Percentiles rank a stretch among this genome's conserved stretches.
These are phyloP conservation scores for Phyllostomus discolor DNA, from an alignment of 2,113 vertebrate genomes.

Conservation along the genomic window DNA sequence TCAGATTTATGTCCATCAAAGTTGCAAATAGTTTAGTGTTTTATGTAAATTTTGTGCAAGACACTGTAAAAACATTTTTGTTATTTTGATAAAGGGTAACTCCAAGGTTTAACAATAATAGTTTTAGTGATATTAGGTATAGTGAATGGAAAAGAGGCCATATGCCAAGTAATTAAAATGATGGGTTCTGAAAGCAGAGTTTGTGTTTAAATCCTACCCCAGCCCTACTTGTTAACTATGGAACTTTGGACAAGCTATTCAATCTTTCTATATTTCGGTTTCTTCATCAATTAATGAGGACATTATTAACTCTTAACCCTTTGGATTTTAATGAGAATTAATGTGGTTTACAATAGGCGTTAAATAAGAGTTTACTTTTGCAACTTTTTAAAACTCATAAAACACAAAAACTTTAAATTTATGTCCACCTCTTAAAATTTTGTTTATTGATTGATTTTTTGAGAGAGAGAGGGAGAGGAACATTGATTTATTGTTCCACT, in stretches of 20 bases:
- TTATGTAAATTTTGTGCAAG: neutral
- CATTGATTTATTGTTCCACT: too few species aligned
- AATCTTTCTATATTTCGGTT: neutral
- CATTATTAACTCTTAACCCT: neutral
- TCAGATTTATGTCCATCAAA: neutral
- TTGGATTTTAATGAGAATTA: neutral
- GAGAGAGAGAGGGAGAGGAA: too few species aligned
- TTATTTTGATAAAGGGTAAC: constrained; percentile 12
- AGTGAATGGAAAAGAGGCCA: neutral
- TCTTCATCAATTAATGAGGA: neutral
- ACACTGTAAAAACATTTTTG: neutral
- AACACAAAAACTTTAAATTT: neutral
- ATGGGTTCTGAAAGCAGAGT: neutral
- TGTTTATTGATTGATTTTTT: too few species aligned
- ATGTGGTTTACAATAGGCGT: neutral
- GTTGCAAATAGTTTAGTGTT: neutral
- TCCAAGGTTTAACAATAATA: neutral
- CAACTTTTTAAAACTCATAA: neutral
- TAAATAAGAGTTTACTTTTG: neutral
- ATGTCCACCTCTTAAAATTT: neutral
- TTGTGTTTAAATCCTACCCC: neutral
- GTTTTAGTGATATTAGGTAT: neutral
- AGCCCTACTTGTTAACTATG: neutral
- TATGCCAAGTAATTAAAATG: neutral
- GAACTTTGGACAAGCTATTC: neutral